phyloP scores from a whole-genome alignment of 1,140 invertebrate genomes.

The Helicoverpa zea region DNA sequence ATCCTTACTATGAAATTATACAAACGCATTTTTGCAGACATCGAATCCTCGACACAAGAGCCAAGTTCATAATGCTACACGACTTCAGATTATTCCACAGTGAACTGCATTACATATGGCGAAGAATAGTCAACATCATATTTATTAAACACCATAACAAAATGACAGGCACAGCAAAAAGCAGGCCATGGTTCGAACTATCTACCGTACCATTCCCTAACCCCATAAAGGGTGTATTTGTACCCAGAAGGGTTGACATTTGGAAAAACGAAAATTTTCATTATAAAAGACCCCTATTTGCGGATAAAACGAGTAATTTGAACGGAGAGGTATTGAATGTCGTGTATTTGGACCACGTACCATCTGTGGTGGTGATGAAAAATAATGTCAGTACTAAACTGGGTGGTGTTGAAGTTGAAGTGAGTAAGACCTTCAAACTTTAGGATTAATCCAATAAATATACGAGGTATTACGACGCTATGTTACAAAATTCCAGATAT shows the following conservation, averaged over 20 bases:
- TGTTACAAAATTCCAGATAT: slow-evolving; percentile 86
- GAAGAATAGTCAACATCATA: slow-evolving; percentile 91
- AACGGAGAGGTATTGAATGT: slow-evolving; percentile 87
- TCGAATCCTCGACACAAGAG: slow-evolving; percentile 90
- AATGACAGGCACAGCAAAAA: slow-evolving; percentile 61
- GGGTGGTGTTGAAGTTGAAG: slow-evolving; percentile 87
- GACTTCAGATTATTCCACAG: slow-evolving; percentile 89
- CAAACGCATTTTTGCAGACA: too few species aligned
- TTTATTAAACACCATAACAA: slow-evolving; percentile 89
- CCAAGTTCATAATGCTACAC: slow-evolving; percentile 90
- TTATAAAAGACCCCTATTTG: slow-evolving; percentile 86
- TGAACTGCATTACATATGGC: slow-evolving; percentile 92
- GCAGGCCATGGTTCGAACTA: slow-evolving; percentile 89
- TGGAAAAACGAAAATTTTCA: slow-evolving; percentile 89
- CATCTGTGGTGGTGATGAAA: slow-evolving; percentile 88
- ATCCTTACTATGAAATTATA: too few species aligned
- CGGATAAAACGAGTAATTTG: slow-evolving; percentile 88
- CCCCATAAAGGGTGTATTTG: slow-evolving; percentile 82
- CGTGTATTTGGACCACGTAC: slow-evolving; percentile 90
- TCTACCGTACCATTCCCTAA: slow-evolving; percentile 91
- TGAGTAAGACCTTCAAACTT: slow-evolving; percentile 48
- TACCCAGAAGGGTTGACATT: slow-evolving; percentile 88
- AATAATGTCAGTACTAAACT: slow-evolving; percentile 87
- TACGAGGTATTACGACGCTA: too few species aligned
- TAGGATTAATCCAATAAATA: too few species aligned